Conservation (phyloP, 2,113 vertebrate species). For the Terrapene triunguis region DNA sequence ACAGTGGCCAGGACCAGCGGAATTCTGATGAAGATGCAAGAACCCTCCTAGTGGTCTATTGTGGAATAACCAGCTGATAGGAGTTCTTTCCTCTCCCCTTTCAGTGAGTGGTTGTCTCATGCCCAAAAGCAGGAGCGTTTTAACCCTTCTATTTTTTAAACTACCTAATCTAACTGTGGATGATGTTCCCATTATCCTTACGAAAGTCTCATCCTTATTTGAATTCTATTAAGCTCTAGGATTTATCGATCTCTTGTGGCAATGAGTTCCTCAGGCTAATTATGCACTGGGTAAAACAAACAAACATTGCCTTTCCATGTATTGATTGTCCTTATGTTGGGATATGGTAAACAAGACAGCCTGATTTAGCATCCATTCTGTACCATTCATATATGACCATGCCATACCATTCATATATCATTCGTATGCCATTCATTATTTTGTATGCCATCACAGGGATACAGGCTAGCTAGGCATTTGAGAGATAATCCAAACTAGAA, state of each 20-base stretch:
- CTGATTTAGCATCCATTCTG: neutral
- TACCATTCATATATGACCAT: neutral
- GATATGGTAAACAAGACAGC: neutral
- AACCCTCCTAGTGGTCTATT: neutral
- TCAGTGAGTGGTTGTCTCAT: neutral
- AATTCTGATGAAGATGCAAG: neutral
- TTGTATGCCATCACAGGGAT: neutral
- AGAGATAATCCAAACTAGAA: neutral
- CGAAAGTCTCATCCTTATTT: neutral
- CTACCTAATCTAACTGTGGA: neutral
- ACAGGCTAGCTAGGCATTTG: neutral
- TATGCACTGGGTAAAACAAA: neutral
- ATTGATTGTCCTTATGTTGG: neutral
- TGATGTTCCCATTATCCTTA: neutral
- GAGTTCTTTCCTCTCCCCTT: neutral
- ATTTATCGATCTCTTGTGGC: neutral
- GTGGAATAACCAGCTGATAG: neutral
- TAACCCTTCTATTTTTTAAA: neutral
- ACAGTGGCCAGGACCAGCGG: neutral
- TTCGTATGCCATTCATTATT: neutral
- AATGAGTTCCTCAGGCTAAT: neutral
- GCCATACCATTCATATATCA: neutral
- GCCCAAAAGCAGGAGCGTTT: neutral
- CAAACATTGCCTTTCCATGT: neutral
- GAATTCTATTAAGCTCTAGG: neutral